A percentile compares a stretch with the other conserved stretches of the same genome.
Evolutionary conservation across 92 coral and sea anemone species (phyloP).

Genomic region (Anthopleura xanthogrammica): DNA sequence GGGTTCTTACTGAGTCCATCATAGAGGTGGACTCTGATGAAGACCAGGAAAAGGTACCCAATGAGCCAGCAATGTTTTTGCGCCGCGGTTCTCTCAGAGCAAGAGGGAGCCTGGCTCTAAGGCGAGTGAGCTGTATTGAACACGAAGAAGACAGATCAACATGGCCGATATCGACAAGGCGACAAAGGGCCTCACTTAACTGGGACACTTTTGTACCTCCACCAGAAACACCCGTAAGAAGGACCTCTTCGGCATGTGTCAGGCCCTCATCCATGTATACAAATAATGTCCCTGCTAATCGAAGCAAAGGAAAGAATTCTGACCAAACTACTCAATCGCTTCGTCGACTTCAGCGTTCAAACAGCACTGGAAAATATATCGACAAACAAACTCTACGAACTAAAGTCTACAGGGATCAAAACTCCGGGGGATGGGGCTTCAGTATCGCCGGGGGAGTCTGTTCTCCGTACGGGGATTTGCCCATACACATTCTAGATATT

Average conservation of each 20-base stretch:
- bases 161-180: slow-evolving; percentile 58
- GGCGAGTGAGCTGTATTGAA: slow-evolving; percentile 4
- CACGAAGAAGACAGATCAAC: slow-evolving; percentile 52
- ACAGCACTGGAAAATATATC: slow-evolving; percentile 38
- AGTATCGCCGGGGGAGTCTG: slow-evolving; percentile 67
- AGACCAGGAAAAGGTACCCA: slow-evolving; percentile 10
- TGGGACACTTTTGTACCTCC: slow-evolving; percentile 71
- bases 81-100: slow-evolving; percentile 32
- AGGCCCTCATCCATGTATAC: slow-evolving; percentile 43
- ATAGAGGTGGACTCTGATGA: slow-evolving; percentile 18
- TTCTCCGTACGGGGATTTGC: slow-evolving; percentile 84
- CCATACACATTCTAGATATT: slow-evolving; percentile 64
- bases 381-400: slow-evolving; percentile 54
- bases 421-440: slow-evolving; percentile 56
- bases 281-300: slow-evolving; percentile 35
- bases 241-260: slow-evolving; percentile 47
- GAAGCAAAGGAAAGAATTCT: not conserved
- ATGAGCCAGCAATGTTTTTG: slow-evolving; percentile 29
- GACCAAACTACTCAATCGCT: not conserved
- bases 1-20: slow-evolving; percentile 14
- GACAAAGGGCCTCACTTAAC: slow-evolving; percentile 59
- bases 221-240: slow-evolving; percentile 33
- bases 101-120: slow-evolving; percentile 29
- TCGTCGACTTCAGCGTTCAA: slow-evolving; percentile 32
- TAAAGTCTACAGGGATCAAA: slow-evolving; percentile 39